Conservation (phyloP, 2,113 vertebrate genomes). For the Amphiprion ocellaris region DNA sequence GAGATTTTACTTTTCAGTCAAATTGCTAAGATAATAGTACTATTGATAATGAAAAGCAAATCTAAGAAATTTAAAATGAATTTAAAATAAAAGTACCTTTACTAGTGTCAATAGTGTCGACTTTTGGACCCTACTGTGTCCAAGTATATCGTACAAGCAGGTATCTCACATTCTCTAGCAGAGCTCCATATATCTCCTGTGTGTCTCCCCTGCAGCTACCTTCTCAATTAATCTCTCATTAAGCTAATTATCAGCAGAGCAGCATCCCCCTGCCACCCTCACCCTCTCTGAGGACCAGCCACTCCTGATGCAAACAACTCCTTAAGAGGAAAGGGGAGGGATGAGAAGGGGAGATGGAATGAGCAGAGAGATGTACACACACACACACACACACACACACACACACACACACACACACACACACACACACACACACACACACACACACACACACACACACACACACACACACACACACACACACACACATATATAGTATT, state of each 20-base stretch:
- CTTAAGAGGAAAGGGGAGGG: neutral
- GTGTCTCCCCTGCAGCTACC: constrained; percentile 31
- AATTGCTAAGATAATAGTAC: no score
- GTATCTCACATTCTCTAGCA: neutral
- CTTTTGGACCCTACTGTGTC: no score
- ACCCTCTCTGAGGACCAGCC: constrained; percentile 35
- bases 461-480: neutral
- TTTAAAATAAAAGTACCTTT: neutral
- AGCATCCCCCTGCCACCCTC: constrained; percentile 21
- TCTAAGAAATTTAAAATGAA: no score
- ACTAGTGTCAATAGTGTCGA: no score
- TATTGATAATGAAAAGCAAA: no score
- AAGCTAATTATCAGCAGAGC: constrained; percentile 73
- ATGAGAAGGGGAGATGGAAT: neutral
- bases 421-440: neutral
- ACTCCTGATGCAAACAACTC: constrained; percentile 35
- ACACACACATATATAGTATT: neutral
- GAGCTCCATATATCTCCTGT: constrained; percentile 55
- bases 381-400: no score
- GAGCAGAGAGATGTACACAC: neutral
- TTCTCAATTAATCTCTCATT: constrained; percentile 76
- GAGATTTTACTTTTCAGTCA: no score
- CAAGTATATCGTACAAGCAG: no score
- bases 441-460: no score
- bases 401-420: no score